phyloP scores from a whole-genome alignment of 2,113 vertebrate genomes.

The Esox niger region DNA sequence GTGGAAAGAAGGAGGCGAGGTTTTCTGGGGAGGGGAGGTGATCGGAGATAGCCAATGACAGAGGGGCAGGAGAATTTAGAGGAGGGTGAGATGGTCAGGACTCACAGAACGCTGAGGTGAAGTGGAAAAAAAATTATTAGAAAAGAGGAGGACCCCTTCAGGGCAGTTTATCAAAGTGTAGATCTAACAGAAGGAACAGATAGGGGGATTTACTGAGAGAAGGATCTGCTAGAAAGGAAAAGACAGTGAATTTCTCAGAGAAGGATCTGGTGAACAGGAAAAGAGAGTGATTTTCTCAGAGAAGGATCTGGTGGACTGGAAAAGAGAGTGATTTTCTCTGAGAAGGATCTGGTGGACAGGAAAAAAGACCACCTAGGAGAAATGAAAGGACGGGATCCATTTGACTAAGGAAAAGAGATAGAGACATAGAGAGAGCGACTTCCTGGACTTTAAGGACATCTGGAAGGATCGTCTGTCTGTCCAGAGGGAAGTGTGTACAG shows the following conservation, averaged over 20 bases:
- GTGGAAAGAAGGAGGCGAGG: conserved; percentile 57
- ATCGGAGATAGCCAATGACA: conserved; percentile 64
- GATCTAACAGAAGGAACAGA: neutral
- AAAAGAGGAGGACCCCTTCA: conserved; percentile 1
- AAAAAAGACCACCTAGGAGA: too few species aligned
- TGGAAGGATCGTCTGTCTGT: neutral
- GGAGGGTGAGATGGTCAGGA: conserved; percentile 50
- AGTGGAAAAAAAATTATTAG: conserved; percentile 5
- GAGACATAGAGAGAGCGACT: neutral
- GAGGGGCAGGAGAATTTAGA: conserved; percentile 59
- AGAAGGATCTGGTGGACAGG: neutral
- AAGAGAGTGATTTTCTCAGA: too few species aligned
- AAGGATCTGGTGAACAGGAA: neutral
- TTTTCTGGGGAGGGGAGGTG: conserved; percentile 56
- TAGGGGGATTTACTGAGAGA: too few species aligned
- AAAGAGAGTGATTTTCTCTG: too few species aligned
- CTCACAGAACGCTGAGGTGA: conserved; percentile 36
- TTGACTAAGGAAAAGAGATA: neutral
- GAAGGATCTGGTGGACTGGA: conserved; percentile 12
- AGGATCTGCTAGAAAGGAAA: too few species aligned
- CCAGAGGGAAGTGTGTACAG: conserved; percentile 13
- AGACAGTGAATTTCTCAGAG: too few species aligned
- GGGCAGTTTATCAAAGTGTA: conserved; percentile 1
- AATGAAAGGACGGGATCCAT: neutral
- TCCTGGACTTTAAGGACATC: neutral